These are phyloP conservation scores for Neuroterus valhalla DNA, from an alignment of 1,140 invertebrate species.

Conservation along the genomic window DNA sequence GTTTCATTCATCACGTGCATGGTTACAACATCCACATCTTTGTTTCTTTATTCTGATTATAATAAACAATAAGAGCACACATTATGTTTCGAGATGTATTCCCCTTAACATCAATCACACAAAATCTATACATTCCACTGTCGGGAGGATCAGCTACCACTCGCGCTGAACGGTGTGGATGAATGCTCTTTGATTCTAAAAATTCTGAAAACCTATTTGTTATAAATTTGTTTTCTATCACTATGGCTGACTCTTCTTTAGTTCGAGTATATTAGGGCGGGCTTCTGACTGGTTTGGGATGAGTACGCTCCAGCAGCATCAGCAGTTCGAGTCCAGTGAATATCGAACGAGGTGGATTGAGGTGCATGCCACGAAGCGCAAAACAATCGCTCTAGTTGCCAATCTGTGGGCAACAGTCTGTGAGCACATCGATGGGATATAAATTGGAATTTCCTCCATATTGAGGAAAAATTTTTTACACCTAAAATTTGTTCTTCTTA, in stretches of 20 bases:
- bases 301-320: neutral
- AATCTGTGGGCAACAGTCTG: slow-evolving; percentile 53
- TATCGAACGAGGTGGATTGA: slow-evolving; percentile 4
- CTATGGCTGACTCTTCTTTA: slow-evolving; percentile 2
- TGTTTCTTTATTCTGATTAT: too few relatives aligned
- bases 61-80: too few relatives aligned
- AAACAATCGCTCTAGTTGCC: slow-evolving; percentile 53
- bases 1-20: too few relatives aligned
- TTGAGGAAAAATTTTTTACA: too few relatives aligned
- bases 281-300: slow-evolving; percentile 2
- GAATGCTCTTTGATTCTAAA: too few relatives aligned
- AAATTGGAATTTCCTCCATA: neutral
- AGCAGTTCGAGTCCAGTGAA: slow-evolving; percentile 7
- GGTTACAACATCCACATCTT: too few relatives aligned
- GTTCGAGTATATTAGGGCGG: slow-evolving; percentile 8
- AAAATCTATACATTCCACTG: too few relatives aligned
- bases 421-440: neutral
- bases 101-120: too few relatives aligned
- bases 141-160: too few relatives aligned
- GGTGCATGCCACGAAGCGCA: slow-evolving; percentile 32
- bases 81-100: too few relatives aligned
- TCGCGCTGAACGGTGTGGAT: too few relatives aligned
- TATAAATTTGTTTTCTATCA: neutral
- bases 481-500: too few relatives aligned
- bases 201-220: neutral